Base-by-base conservation (phyloP, 2,113 vertebrate species). In the Pogonocichla stellata region DNA sequence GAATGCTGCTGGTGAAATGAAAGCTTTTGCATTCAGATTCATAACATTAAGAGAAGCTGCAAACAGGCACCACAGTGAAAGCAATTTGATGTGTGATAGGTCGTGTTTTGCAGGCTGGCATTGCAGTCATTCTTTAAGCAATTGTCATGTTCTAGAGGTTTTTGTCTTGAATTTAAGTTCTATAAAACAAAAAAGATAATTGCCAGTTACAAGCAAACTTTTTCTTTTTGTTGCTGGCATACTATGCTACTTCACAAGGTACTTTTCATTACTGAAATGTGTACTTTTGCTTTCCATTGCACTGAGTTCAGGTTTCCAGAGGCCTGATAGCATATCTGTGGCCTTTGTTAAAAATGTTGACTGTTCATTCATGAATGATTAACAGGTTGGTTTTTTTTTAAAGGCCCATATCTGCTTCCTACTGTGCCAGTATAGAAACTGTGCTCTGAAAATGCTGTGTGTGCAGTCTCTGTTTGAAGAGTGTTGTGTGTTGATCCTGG, bases 281-380 rank as follows among this genome's bases (percentile, higher is more conserved):
- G n/a, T 70, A 61, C 14, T 0, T 69, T 88, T 82, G 45, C 64
- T 95, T 94, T 91, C 67, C 51, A 11, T 20, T 79, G 62, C 67
- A 19, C 5, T 8, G 71, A 60, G 79, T 47, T 90, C 45, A 62
- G 65, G 57, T 60, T 78, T 82, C 90, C 64, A 47, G 74, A 70
- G 78, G 74, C 66, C 70, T 77, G 95, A 85, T 91, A 91, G 57
- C 12, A 0, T 89, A 87, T 93, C 86, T 94, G 33, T 7, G 6
- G 94, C 92, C 85, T 90, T 83, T 94, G 80, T 74, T 91, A 88
- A 50, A 80, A 89, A 92, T 79, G 77, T 92, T 95, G 84, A 57
- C 93, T 91, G 78, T 73, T 95, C 71, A 34, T 94, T 97, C 90
- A 74, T 95, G 56, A 95, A 96, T 96, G 90, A 96, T 97, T 97